These are phyloP conservation scores for Coreius guichenoti DNA, from an alignment of 2,797 vertebrate species.

Conservation along the genomic window DNA sequence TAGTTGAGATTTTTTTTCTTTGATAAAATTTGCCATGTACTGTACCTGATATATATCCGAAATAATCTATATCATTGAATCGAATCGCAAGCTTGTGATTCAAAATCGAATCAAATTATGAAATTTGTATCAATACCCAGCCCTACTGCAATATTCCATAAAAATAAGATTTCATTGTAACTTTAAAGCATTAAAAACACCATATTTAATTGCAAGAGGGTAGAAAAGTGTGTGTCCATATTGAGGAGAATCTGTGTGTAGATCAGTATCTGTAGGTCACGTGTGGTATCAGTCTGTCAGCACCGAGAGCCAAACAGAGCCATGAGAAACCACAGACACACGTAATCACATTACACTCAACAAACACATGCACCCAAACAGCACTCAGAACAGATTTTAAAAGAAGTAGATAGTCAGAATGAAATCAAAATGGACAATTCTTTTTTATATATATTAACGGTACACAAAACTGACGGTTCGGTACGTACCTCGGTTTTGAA, in stretches of 20 bases:
- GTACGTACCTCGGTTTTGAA: too few relatives aligned
- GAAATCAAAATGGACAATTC: neutral
- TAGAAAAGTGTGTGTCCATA: neutral
- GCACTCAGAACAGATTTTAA: neutral
- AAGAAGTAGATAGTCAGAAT: neutral
- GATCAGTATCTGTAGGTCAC: neutral
- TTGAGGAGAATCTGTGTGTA: neutral
- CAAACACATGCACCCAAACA: neutral
- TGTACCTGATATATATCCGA: too few relatives aligned
- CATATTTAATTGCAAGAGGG: neutral
- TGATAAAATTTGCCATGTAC: too few relatives aligned
- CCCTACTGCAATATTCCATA: neutral
- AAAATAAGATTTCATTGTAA: neutral
- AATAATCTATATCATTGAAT: too few relatives aligned
- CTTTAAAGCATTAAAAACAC: neutral
- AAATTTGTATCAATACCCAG: too few relatives aligned
- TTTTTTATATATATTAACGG: too few relatives aligned
- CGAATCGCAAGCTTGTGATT: too few relatives aligned
- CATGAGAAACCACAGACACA: neutral
- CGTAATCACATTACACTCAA: neutral
- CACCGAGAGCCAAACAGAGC: neutral
- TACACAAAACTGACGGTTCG: too few relatives aligned
- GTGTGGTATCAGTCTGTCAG: constrained; percentile 4
- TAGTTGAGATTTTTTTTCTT: too few relatives aligned
- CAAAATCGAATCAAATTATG: too few relatives aligned